These are phyloP conservation scores for Agrotis exclamationis DNA, from an alignment of 2,888 invertebrate genomes.

Conservation along the genomic window DNA sequence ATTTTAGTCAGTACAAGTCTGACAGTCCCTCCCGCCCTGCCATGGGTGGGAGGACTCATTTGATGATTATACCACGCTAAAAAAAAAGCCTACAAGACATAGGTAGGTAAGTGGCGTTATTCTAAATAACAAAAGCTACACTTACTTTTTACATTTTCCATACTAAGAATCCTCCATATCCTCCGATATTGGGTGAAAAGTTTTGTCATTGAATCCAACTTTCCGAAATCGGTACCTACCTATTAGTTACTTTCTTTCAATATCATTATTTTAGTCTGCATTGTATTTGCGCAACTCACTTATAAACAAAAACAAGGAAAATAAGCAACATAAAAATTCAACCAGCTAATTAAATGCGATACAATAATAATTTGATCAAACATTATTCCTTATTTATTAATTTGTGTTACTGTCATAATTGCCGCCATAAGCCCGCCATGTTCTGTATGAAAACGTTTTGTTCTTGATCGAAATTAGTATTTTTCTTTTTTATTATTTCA, in stretches of 20 bases:
- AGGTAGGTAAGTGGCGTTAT: too few species aligned
- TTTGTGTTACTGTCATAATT: constrained; percentile 5
- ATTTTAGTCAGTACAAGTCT: too few species aligned
- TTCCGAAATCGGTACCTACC: neutral
- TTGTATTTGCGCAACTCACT: neutral
- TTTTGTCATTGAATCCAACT: neutral
- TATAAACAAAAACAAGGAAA: neutral
- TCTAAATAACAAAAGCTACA: too few species aligned
- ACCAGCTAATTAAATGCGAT: neutral
- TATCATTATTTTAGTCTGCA: too few species aligned
- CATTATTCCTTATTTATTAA: neutral
- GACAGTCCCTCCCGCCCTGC: too few species aligned
- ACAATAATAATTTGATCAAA: neutral
- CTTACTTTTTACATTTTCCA: too few species aligned
- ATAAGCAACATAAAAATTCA: neutral
- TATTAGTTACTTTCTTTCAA: too few species aligned
- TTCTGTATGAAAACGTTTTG: constrained; percentile 17
- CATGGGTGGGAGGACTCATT: too few species aligned
- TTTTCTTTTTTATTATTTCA: neutral
- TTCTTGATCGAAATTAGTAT: neutral
- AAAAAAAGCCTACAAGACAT: too few species aligned
- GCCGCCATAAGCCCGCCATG: constrained; percentile 26
- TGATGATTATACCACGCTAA: too few species aligned
- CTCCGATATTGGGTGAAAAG: too few species aligned
- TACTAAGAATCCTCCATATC: too few species aligned